Base-by-base conservation (phyloP, 1,140 invertebrate species). In the Drosophila truncata region DNA sequence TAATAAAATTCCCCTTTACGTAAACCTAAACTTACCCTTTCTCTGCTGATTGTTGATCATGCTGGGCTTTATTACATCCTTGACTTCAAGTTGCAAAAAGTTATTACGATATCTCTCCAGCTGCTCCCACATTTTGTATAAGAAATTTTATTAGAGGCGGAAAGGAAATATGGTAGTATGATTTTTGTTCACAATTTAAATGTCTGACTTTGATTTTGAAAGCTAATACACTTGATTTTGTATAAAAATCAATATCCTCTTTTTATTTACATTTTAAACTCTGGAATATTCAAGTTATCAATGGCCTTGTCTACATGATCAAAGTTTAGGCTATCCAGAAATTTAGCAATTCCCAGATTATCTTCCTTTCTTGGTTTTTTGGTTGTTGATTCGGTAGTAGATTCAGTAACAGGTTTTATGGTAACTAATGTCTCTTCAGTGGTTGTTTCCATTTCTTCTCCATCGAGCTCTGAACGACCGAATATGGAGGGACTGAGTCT, bases 71-170 rank as follows among this genome's bases (percentile, higher is more conserved):
- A 91, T 13, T 25, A 75, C 31, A 58, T 71, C 47, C 67, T 86
- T 77, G 18, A 90, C 41, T 64, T 92, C 84, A 4, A n/a, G 7
- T 58, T 91, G 91, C 25, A 92, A 33, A 57, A 80, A 92, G 33
- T 86, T 61, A 77, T 92, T 92, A 25, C 85, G 78, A 63, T 90
- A 92, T 39, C 39, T 67, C 13, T 82, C 91, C 23, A 92, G 39
- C 44, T 92, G 42, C 25, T 91, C 76, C 91, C 91, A 92, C 91
- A 92, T 92, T 47, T 62, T 73, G 10, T 25, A 23, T 64, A 5
- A 14, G 29, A 11, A 67, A 69, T 58, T 27, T 20, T 18, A 54
- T 16, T 55, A 35, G 20, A 25, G 14, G 13, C 31, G 18, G 14
- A 25, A 11, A 3, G 4, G 13, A 25, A 41, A 29, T 29, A 55